A percentile compares a stretch with the other conserved stretches of the same genome.
phyloP scores from a whole-genome alignment of 2,888 invertebrate genomes.

The Reticulitermes lucifugus region DNA sequence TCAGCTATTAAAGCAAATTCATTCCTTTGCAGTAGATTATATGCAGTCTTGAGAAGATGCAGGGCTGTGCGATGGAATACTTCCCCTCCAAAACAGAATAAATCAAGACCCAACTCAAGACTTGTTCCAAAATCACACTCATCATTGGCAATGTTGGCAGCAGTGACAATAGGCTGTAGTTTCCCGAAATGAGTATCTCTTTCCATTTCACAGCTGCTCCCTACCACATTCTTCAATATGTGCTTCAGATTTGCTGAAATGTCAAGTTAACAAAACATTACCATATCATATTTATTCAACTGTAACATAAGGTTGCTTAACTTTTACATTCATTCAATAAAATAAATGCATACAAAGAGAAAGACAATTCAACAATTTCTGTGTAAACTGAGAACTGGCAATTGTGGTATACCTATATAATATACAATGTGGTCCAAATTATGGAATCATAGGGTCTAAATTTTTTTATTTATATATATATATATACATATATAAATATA shows the following conservation, averaged over 20 bases:
- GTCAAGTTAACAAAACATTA: not conserved
- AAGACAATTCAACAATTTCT: too few relatives aligned
- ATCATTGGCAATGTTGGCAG: constrained; percentile 90
- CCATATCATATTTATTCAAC: too few relatives aligned
- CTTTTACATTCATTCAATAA: too few relatives aligned
- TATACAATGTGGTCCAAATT: too few relatives aligned
- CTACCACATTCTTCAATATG: constrained; percentile 74
- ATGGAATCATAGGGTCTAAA: too few relatives aligned
- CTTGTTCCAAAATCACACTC: constrained; percentile 96
- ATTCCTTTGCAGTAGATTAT: constrained; percentile 78
- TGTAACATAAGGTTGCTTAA: too few relatives aligned
- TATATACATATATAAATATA: too few relatives aligned
- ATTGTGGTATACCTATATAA: too few relatives aligned
- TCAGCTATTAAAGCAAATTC: constrained; percentile 79
- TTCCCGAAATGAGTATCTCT: constrained; percentile 73
- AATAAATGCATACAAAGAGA: too few relatives aligned
- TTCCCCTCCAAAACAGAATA: constrained; percentile 81
- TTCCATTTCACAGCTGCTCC: constrained; percentile 70
- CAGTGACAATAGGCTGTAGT: constrained; percentile 84
- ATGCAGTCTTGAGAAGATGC: constrained; percentile 78
- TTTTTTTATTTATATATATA: too few relatives aligned
- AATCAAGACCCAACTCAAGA: constrained; percentile 86
- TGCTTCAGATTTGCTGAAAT: constrained; percentile 74
- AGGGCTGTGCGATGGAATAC: constrained; percentile 75
- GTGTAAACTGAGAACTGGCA: too few relatives aligned